These are phyloP conservation scores for Hyalella azteca DNA, from an alignment of 2,888 invertebrate species.

Conservation along the genomic window DNA sequence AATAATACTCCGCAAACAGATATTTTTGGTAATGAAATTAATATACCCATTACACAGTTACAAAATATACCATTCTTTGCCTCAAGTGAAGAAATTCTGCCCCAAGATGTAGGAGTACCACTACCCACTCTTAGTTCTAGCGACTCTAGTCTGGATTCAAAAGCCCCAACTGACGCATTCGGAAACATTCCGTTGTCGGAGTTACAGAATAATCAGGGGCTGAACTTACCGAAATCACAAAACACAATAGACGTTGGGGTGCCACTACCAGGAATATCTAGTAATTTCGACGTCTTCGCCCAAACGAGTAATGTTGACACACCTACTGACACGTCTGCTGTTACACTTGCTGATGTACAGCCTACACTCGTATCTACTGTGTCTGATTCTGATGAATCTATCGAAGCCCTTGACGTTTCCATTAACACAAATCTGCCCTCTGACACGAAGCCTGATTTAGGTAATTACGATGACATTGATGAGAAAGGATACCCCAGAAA, in stretches of 20 bases:
- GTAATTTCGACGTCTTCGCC: not conserved
- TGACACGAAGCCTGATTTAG: not conserved
- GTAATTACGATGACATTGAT: conserved; percentile 9
- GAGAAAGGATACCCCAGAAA: not conserved
- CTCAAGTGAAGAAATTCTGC: not conserved
- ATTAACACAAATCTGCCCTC: not conserved
- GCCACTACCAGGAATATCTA: not conserved
- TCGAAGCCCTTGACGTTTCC: not conserved
- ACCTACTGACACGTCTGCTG: not conserved
- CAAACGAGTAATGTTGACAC: not conserved
- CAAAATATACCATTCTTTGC: not conserved
- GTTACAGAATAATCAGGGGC: not conserved
- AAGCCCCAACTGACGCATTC: not conserved
- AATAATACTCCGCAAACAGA: not conserved
- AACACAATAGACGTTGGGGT: not conserved
- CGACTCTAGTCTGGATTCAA: too few species aligned
- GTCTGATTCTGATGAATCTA: not conserved
- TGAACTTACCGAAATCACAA: not conserved
- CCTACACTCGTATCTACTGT: not conserved
- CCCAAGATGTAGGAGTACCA: not conserved
- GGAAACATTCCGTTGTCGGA: not conserved
- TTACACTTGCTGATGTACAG: not conserved
- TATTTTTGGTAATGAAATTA: not conserved
- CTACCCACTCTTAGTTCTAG: not conserved
- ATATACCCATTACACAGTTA: not conserved